Evolutionary conservation across 2,888 invertebrate genomes (phyloP).

Genomic region (Anthrax anthrax): DNA sequence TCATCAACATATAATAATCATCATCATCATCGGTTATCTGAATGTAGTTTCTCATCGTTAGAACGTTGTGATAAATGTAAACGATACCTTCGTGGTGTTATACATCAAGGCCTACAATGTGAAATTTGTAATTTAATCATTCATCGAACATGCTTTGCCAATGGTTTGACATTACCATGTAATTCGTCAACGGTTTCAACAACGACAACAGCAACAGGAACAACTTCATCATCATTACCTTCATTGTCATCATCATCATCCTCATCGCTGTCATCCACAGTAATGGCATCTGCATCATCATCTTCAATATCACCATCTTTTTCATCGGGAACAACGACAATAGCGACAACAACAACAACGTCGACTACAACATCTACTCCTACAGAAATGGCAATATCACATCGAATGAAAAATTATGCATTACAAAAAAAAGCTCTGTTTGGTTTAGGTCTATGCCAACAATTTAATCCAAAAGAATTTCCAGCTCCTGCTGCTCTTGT

Average conservation of each 20-base stretch:
- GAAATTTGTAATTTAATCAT: constrained; percentile 56
- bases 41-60: constrained; percentile 51
- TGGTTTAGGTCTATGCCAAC: constrained; percentile 46
- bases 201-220: not conserved
- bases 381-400: not conserved
- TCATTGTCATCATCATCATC: not conserved
- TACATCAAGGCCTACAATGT: constrained; percentile 57
- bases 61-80: constrained; percentile 60
- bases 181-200: not conserved
- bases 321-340: not conserved
- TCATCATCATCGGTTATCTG: constrained; percentile 37
- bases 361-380: not conserved
- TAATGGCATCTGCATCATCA: not conserved
- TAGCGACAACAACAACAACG: not conserved
- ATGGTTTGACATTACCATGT: constrained; percentile 39
- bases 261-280: not conserved
- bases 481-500: constrained; percentile 46
- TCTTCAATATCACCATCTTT: not conserved
- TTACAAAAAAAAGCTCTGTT: constrained; percentile 35
- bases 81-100: constrained; percentile 51
- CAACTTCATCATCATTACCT: not conserved
- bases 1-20: constrained; percentile 6
- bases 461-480: constrained; percentile 41
- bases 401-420: constrained; percentile 2
- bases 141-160: constrained; percentile 53